phyloP scores from a whole-genome alignment of 2,888 invertebrate genomes.

The Drosophila yooni region DNA sequence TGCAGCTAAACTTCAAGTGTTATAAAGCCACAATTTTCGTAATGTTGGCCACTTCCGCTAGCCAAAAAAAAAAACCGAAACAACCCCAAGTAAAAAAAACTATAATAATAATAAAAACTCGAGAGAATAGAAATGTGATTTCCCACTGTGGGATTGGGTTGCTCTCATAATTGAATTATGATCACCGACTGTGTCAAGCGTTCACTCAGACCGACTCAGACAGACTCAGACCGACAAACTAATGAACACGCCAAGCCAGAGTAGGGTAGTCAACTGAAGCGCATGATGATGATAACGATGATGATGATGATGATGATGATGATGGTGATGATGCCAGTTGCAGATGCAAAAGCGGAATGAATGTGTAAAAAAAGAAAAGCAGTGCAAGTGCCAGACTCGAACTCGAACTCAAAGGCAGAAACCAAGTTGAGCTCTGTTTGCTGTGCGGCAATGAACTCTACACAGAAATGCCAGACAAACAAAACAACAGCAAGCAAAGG shows the following conservation, averaged over 20 bases:
- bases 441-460: constrained; percentile 75
- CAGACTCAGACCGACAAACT: constrained; percentile 42
- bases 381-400: constrained; percentile 60
- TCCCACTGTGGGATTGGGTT: constrained; percentile 35
- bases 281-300: constrained; percentile 29
- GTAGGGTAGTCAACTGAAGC: constrained; percentile 67
- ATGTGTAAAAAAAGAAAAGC: constrained; percentile 26
- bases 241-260: constrained; percentile 63
- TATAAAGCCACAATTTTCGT: constrained; percentile 26
- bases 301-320: constrained; percentile 20
- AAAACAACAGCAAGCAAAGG: constrained; percentile 12
- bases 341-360: constrained; percentile 47
- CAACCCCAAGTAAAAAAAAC: background rate
- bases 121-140: constrained; percentile 26
- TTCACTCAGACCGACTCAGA: constrained; percentile 28
- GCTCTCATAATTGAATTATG: constrained; percentile 73
- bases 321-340: constrained; percentile 52
- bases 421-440: constrained; percentile 15
- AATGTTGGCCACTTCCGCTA: constrained; percentile 35
- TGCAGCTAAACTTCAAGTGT: constrained; percentile 24
- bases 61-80: constrained; percentile 2
- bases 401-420: constrained; percentile 6
- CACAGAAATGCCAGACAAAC: constrained; percentile 68
- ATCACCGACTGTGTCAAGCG: constrained; percentile 68
- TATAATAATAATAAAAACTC: background rate